Conservation (phyloP, 2,113 vertebrate species). For the Sylvilagus bachmani region DNA sequence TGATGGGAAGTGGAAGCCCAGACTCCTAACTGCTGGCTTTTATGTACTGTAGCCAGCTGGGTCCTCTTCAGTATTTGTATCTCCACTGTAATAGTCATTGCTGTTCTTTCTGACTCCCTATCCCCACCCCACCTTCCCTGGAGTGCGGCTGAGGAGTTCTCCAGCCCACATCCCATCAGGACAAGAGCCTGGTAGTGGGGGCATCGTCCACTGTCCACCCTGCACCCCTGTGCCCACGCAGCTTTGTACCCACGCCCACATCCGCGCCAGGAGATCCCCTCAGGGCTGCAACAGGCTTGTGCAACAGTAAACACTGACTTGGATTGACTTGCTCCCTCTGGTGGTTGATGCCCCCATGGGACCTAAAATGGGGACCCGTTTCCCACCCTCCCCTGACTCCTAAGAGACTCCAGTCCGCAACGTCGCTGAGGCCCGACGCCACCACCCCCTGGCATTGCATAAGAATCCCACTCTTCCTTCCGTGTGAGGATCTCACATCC, state of each 20-base stretch:
- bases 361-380: not conserved
- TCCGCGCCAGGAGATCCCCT: not conserved
- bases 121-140: not conserved
- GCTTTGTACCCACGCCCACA: not conserved
- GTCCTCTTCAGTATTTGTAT: not conserved
- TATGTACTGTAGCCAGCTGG: not conserved
- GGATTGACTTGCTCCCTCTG: not conserved
- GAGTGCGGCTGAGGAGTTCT: not conserved
- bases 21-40: not conserved
- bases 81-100: not conserved
- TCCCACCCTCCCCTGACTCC: not conserved
- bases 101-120: not conserved
- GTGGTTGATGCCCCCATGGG: not conserved
- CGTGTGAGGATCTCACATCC: not conserved
- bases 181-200: not conserved
- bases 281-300: not conserved
- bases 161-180: not conserved
- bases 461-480: not conserved
- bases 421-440: not conserved
- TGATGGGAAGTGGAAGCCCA: not conserved
- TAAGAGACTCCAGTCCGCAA: not conserved
- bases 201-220: not conserved
- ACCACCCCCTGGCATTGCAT: not conserved
- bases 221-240: not conserved
- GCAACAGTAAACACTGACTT: conserved; percentile 26